Conservation (phyloP, 2,113 vertebrate species). For the Pungitius pungitius region DNA sequence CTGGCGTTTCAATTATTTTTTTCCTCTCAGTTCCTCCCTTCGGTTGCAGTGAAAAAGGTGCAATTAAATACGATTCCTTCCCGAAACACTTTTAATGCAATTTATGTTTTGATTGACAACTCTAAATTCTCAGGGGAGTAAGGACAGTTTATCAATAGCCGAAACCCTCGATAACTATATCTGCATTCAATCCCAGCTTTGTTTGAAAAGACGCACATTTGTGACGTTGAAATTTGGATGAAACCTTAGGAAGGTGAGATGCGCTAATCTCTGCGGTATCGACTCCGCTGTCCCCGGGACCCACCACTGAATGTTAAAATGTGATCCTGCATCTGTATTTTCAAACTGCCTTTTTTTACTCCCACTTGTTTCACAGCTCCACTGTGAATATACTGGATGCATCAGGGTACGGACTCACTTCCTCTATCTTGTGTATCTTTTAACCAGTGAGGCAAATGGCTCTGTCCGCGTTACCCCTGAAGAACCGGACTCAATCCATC, state of each 20-base stretch:
- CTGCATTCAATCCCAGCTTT: background rate
- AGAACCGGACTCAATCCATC: conserved; percentile 65
- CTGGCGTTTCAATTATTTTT: conserved; percentile 3
- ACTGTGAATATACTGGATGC: conserved; percentile 39
- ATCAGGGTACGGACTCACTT: conserved; percentile 7
- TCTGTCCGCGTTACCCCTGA: conserved; percentile 42
- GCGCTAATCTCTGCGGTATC: conserved; percentile 13
- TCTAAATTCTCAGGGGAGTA: background rate
- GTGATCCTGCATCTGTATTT: conserved; percentile 14
- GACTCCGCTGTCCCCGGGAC: conserved; percentile 6
- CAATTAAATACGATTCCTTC: conserved; percentile 20
- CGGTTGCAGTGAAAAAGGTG: background rate
- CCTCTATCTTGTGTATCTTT: conserved; percentile 39
- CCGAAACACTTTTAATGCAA: background rate
- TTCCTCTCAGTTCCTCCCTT: background rate
- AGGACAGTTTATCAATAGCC: background rate
- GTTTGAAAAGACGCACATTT: conserved; percentile 4
- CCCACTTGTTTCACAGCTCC: conserved; percentile 27
- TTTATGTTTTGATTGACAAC: background rate
- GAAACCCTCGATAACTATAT: background rate
- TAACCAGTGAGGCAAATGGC: conserved; percentile 55
- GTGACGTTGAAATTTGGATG: conserved; percentile 1
- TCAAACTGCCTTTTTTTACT: conserved; percentile 19
- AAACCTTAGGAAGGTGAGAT: conserved; percentile 13
- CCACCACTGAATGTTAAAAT: conserved; percentile 16